Base-by-base conservation (phyloP, 2,797 vertebrate genomes). In the Arnoldichthys spilopterus region DNA sequence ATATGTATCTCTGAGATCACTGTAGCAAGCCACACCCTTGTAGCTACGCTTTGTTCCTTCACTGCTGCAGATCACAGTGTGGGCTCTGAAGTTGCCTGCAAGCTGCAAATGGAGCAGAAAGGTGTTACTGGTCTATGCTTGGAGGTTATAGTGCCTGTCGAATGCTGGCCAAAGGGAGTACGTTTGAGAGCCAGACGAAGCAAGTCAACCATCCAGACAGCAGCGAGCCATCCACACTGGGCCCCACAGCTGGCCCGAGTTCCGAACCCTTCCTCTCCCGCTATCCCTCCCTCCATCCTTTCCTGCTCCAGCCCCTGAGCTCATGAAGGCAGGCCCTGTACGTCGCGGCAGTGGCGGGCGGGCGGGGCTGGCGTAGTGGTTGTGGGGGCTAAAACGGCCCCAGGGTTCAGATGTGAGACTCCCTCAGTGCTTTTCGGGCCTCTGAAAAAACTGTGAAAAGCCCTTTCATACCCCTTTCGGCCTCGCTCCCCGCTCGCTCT, bases 251-350 rank as follows among this genome's bases (percentile, higher is more conserved):
- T 85, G 84, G 82, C 76, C 82, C 34, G 66, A 72, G 53, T 81
- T 81, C 76, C 69, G 66, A 76, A 28, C 66, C 78, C 72, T 76
- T 70, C 72, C 71, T 66, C 43, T 72, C 69, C 74, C 74, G 70
- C 67, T 63, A 74, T 34, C 18, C n/a, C 30, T 70, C 72, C 2
- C 53, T 79, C 45, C 67, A 51, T 71, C 78, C 78, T 47, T 54
- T 58, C 68, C 67, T 78, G 70, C 53, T 77, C 34, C 63, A 77
- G 76, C 81, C 78, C 75, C 73, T 66, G 59, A 69, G 64, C 81
- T 81, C 82, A 85, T 85, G 81, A 85, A 85, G 84, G 82, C 84
- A 76, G 77, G 77, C 82, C 81, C 84, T 85, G 84, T 85, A 77
- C 74, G 12, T 47, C 18, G 69, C 16, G 37, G 30, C 16, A 59